These are phyloP conservation scores for Mechanitis mazaeus DNA, from an alignment of 2,888 invertebrate species.

Conservation along the genomic window DNA sequence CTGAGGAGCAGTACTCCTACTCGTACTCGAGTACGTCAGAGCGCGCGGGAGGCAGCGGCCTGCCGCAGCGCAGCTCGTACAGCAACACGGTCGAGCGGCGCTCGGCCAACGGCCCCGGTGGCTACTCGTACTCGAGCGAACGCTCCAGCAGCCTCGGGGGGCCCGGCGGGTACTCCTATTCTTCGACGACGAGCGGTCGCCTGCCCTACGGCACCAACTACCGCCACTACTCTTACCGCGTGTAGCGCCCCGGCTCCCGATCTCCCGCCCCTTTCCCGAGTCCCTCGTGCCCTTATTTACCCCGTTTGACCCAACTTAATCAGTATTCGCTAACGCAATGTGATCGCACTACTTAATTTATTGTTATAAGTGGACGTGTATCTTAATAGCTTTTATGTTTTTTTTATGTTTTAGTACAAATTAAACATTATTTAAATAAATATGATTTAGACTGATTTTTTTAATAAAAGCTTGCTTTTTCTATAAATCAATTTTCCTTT, in stretches of 20 bases:
- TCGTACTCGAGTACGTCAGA: slow-evolving; percentile 83
- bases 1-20: slow-evolving; percentile 91
- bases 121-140: slow-evolving; percentile 86
- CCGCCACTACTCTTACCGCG: slow-evolving; percentile 91
- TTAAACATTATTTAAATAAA: slow-evolving; percentile 44
- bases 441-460: slow-evolving; percentile 72
- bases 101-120: slow-evolving; percentile 82
- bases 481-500: slow-evolving; percentile 57
- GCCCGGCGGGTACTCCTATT: slow-evolving; percentile 91
- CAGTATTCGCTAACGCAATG: slow-evolving; percentile 71
- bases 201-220: slow-evolving; percentile 89
- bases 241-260: slow-evolving; percentile 76
- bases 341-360: slow-evolving; percentile 67
- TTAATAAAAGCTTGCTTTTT: slow-evolving; percentile 75
- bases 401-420: slow-evolving; percentile 35
- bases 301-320: slow-evolving; percentile 50
- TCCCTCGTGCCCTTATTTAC: slow-evolving; percentile 42
- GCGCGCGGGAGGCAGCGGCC: slow-evolving; percentile 60
- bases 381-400: slow-evolving; percentile 59
- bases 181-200: slow-evolving; percentile 85
- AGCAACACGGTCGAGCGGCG: slow-evolving; percentile 82
- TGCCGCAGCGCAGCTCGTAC: slow-evolving; percentile 81
- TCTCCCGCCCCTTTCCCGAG: slow-evolving; percentile 40
- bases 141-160: slow-evolving; percentile 83
- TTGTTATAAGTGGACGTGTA: slow-evolving; percentile 59